Base-by-base conservation (phyloP, 2,113 vertebrate genomes). In the Grallaria varia region DNA sequence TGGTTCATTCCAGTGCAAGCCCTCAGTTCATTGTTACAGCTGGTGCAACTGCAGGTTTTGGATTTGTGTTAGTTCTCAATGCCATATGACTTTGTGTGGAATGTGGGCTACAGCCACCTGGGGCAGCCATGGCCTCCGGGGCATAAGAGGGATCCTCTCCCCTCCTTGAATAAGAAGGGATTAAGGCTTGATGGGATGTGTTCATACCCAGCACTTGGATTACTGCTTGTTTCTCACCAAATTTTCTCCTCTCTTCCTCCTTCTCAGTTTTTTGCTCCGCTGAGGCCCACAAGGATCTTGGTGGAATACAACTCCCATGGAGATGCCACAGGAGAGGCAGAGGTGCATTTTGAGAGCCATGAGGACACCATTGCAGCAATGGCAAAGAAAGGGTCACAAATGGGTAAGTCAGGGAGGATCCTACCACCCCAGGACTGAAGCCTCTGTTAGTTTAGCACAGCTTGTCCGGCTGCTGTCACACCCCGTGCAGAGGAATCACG, bases 211-310 rank as follows among this genome's bases (percentile, higher is more conserved):
- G 14, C 31, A 1, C 27, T 60, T 17, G 6, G 30, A 1, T 39
- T 42, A 9, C 11, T 33, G 11, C 17, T 37, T 31, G 22, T 58
- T 37, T 35, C 37, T 62, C 55, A n/a, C 18, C 27, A 4, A 11
- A 14, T 59, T 42, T 63, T 19, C 52, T 24, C 4, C 11, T 8
- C 4, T 24, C 63, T 14, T 11, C 6, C 24, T 37, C 16, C 39
- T 20, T 12, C 53, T 18, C 95, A 99, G 99, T 99, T 99, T 90
- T 99, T 99, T 76, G 96, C 97, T 66, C 99, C 99, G 0, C 86
- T 99, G 56, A 97, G 90, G 49, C 98, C 99, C 63, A 97, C 97
- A 0, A 98, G 97, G 94, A 98, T 99, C 90, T 95, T 97, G 81
- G 96, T 99, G 19, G 99, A 99, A 79, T 99, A 98, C 25, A 96